These are phyloP conservation scores for Lordiphosa collinella DNA, from an alignment of 1,140 invertebrate species.

Conservation along the genomic window DNA sequence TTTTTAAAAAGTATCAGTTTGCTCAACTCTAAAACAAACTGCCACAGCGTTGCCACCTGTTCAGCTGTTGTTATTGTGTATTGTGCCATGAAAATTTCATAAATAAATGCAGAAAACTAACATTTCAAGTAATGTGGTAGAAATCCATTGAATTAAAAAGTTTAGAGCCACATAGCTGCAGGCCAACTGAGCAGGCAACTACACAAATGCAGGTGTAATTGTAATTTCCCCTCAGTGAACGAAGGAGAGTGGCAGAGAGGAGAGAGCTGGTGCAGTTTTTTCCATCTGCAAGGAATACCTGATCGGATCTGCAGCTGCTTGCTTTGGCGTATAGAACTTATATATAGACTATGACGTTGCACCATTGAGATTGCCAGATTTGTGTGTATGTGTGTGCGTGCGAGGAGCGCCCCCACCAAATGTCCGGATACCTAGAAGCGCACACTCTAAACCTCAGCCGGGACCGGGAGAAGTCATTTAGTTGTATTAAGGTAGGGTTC, in stretches of 20 bases:
- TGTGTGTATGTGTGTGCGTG: no score
- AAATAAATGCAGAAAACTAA: constrained; percentile 1
- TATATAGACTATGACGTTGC: constrained; percentile 28
- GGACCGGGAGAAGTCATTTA: no score
- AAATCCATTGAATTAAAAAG: no score
- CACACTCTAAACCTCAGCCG: no score
- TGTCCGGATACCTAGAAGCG: no score
- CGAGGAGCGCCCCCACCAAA: no score
- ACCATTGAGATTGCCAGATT: no score
- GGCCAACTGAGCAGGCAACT: not conserved
- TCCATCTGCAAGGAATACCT: not conserved
- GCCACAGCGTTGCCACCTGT: constrained; percentile 19
- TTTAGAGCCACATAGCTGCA: no score
- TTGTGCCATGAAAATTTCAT: not conserved
- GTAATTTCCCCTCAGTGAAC: not conserved
- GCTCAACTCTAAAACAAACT: constrained; percentile 15
- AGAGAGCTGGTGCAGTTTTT: constrained; percentile 14
- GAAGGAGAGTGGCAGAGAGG: not conserved
- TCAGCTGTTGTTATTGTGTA: constrained; percentile 3
- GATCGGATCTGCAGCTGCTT: no score
- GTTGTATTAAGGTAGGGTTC: not conserved
- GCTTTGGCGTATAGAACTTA: not conserved
- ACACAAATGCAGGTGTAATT: constrained; percentile 3
- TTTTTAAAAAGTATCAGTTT: no score
- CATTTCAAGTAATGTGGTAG: not conserved